Evolutionary conservation across 2,888 invertebrate species (phyloP).

Genomic region (Chaetogeoica ovagalla): DNA sequence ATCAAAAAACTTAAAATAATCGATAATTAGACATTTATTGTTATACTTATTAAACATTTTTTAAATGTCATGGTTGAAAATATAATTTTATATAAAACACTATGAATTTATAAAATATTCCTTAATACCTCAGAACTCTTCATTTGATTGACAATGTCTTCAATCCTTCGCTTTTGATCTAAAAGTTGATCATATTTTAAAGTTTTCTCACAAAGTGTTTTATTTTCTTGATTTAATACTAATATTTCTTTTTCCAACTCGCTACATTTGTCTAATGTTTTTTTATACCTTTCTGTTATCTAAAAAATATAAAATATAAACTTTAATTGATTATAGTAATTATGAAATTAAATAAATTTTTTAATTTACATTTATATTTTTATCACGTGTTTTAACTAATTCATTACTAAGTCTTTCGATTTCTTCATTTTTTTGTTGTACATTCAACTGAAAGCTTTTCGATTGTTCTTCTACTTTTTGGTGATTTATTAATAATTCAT

Average conservation of each 20-base stretch:
- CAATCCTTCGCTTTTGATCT: constrained; percentile 50
- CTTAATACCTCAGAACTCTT: constrained; percentile 34
- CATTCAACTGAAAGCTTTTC: constrained; percentile 17
- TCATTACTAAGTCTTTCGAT: constrained; percentile 34
- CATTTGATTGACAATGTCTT: constrained; percentile 46
- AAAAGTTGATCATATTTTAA: constrained; percentile 44
- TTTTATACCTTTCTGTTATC: constrained; percentile 27
- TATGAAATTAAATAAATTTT: constrained; percentile 3
- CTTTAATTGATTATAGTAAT: constrained; percentile 7
- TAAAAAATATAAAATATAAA: constrained; percentile 1
- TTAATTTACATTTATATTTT: constrained; percentile 34
- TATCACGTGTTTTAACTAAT: constrained; percentile 22
- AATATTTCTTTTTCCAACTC: constrained; percentile 39
- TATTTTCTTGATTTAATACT: constrained; percentile 35
- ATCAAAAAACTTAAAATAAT: too few species aligned
- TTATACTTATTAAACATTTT: too few species aligned
- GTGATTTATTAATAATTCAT: constrained; percentile 27
- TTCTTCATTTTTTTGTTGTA: constrained; percentile 43
- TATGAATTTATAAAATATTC: not conserved
- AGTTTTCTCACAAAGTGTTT: constrained; percentile 26
- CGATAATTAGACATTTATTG: too few species aligned
- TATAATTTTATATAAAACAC: not conserved
- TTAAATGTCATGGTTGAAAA: too few species aligned
- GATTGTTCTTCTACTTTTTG: constrained; percentile 41
- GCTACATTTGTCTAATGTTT: constrained; percentile 30